Conservation (phyloP, 1,140 invertebrate genomes). For the Drosophila leontia region DNA sequence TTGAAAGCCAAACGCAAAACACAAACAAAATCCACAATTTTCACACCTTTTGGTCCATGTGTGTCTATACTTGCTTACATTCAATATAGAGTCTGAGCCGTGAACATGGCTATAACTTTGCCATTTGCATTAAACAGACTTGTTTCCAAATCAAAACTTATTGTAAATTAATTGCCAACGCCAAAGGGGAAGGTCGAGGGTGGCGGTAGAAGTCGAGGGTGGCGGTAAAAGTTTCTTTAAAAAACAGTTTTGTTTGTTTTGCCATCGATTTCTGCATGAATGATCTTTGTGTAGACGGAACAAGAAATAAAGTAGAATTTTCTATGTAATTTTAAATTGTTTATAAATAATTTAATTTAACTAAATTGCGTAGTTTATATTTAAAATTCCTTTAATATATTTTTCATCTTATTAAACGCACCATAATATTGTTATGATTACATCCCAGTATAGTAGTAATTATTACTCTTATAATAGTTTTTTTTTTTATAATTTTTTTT, state of each 20-base stretch:
- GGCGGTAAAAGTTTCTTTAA: background rate
- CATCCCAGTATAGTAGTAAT: background rate
- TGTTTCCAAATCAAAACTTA: constrained; percentile 27
- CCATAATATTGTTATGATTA: background rate
- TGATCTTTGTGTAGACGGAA: background rate
- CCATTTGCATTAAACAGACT: constrained; percentile 38
- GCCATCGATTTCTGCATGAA: background rate
- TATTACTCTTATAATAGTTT: background rate
- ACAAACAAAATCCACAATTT: constrained; percentile 63
- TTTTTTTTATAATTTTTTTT: background rate
- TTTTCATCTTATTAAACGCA: background rate
- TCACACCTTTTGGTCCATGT: constrained; percentile 67
- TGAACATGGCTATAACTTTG: constrained; percentile 36
- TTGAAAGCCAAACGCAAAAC: constrained; percentile 66
- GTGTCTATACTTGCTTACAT: constrained; percentile 37
- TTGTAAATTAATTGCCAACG: constrained; percentile 39
- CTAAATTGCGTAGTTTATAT: background rate
- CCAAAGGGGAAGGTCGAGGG: constrained; percentile 19
- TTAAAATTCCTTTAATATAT: background rate
- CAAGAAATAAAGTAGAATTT: background rate
- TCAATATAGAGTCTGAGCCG: constrained; percentile 22
- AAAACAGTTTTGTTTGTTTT: background rate
- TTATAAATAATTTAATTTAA: background rate
- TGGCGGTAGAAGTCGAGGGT: constrained; percentile 2
- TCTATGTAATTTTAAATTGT: background rate